A percentile compares a stretch with the other conserved stretches of the same genome.
These are phyloP conservation scores for Heliothis virescens DNA, from an alignment of 1,140 invertebrate species.

Conservation along the genomic window DNA sequence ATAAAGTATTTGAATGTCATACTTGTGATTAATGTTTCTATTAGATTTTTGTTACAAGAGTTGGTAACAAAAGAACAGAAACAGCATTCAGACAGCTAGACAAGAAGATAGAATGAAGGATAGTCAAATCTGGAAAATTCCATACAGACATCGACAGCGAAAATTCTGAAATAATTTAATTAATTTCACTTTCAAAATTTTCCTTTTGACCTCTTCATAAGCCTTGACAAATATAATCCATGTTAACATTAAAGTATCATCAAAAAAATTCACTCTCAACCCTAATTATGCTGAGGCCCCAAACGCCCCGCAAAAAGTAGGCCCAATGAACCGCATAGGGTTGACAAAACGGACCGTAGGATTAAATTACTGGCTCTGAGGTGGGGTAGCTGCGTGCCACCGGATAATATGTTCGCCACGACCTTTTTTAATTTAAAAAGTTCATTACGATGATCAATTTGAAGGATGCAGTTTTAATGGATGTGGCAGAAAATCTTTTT, in stretches of 20 bases:
- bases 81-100: too few species aligned
- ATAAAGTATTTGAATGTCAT: not conserved
- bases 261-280: slow-evolving; percentile 11
- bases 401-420: slow-evolving; percentile 54
- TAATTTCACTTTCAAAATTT: not conserved
- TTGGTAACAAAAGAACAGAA: too few species aligned
- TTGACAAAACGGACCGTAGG: slow-evolving; percentile 53
- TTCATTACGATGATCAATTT: slow-evolving; percentile 49
- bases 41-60: too few species aligned
- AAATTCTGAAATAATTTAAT: too few species aligned
- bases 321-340: slow-evolving; percentile 28
- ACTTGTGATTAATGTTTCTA: not conserved
- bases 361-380: slow-evolving; percentile 57
- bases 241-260: slow-evolving; percentile 27
- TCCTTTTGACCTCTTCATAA: not conserved
- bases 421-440: slow-evolving; percentile 62
- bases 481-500: not conserved
- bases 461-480: slow-evolving; percentile 11
- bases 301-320: slow-evolving; percentile 14
- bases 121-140: too few species aligned
- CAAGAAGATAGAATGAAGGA: too few species aligned
- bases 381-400: slow-evolving; percentile 41
- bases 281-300: slow-evolving; percentile 23
- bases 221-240: slow-evolving; percentile 19
- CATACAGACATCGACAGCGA: too few species aligned